phyloP scores from a whole-genome alignment of 2,888 invertebrate genomes.

The Luperina testacea region DNA sequence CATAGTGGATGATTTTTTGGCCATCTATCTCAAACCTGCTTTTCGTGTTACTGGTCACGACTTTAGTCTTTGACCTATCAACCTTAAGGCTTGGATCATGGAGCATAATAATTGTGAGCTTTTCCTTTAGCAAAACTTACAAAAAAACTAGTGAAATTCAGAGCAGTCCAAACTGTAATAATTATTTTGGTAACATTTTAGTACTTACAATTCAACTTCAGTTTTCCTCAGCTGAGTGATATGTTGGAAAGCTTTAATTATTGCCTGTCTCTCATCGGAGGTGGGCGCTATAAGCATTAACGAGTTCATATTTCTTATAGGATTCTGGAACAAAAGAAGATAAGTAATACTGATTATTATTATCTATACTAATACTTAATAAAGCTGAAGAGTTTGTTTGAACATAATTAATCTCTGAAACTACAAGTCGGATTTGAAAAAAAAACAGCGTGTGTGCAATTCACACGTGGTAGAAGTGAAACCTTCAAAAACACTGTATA shows the following conservation, averaged over 20 bases:
- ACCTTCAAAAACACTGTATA: too few species aligned
- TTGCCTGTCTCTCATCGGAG: conserved; percentile 73
- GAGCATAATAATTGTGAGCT: not conserved
- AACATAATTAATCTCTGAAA: too few species aligned
- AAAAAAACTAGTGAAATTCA: not conserved
- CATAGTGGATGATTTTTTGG: not conserved
- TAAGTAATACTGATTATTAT: not conserved
- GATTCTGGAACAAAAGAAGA: conserved; percentile 71
- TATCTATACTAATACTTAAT: too few species aligned
- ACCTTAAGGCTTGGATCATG: not conserved
- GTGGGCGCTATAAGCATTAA: conserved; percentile 76
- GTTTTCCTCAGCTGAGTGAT: conserved; percentile 77
- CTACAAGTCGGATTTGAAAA: too few species aligned
- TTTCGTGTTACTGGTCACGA: not conserved
- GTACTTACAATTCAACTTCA: conserved; percentile 81
- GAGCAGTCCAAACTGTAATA: not conserved
- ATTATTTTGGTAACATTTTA: not conserved
- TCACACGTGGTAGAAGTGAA: too few species aligned
- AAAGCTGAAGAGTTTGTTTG: too few species aligned
- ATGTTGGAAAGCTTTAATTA: conserved; percentile 78
- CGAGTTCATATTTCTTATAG: conserved; percentile 75
- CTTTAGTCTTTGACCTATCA: not conserved
- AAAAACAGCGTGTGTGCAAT: too few species aligned
- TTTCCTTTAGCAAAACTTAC: not conserved
- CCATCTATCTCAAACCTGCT: not conserved